These are phyloP conservation scores for Hermaeophaga mercurialis DNA, from an alignment of 2,888 invertebrate genomes.

Conservation along the genomic window DNA sequence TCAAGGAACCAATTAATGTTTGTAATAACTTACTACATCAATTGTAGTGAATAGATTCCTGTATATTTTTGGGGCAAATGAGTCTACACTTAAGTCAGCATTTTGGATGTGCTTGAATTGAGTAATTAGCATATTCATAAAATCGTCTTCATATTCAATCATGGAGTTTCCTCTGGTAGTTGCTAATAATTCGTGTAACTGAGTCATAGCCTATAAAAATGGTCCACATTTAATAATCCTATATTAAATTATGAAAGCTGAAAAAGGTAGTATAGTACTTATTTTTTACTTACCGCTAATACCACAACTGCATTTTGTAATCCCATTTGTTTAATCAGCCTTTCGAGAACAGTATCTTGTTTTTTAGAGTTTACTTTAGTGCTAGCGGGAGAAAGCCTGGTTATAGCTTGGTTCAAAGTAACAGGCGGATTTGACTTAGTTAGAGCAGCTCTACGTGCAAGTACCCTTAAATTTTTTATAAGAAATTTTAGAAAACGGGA, in stretches of 20 bases:
- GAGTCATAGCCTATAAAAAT: conserved; percentile 37
- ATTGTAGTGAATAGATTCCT: conserved; percentile 60
- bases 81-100: conserved; percentile 52
- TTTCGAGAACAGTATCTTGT: conserved; percentile 36
- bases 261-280: not conserved
- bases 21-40: conserved; percentile 58
- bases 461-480: too few relatives aligned
- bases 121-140: conserved; percentile 67
- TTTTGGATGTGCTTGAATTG: conserved; percentile 65
- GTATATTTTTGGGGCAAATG: conserved; percentile 60
- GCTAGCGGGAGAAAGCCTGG: conserved; percentile 18
- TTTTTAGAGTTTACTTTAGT: conserved; percentile 35
- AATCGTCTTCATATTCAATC: conserved; percentile 68
- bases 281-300: conserved; percentile 29
- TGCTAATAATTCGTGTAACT: conserved; percentile 38
- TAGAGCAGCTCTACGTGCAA: conserved; percentile 51
- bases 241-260: too few relatives aligned
- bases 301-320: conserved; percentile 30
- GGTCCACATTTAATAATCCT: not conserved
- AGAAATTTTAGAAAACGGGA: conserved; percentile 32
- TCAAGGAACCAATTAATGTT: not conserved
- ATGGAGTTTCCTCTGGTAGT: conserved; percentile 44
- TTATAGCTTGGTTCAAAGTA: conserved; percentile 40
- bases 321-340: conserved; percentile 36
- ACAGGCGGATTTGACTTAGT: conserved; percentile 63